A percentile compares a stretch with the other conserved stretches of the same genome.
Evolutionary conservation across 2,113 vertebrate genomes (phyloP).

Genomic region (Sebastes fasciatus): DNA sequence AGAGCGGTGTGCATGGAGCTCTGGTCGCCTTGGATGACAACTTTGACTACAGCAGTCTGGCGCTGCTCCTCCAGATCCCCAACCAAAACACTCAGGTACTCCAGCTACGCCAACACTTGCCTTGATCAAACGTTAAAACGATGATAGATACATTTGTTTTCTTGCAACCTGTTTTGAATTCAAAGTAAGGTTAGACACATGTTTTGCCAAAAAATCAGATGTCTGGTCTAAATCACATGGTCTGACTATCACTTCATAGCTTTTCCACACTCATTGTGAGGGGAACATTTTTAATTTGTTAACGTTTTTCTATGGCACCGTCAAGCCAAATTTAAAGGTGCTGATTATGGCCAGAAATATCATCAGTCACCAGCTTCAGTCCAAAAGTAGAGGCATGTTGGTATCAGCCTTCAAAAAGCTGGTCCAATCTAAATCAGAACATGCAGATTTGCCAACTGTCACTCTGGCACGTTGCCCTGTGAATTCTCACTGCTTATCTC

Average conservation of each 20-base stretch:
- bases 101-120: background rate
- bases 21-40: slow-evolving; percentile 97
- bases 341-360: slow-evolving; percentile 23
- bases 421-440: slow-evolving; percentile 55
- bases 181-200: background rate
- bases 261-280: background rate
- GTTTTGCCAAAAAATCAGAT: background rate
- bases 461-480: slow-evolving; percentile 58
- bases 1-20: slow-evolving; percentile 97
- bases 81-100: slow-evolving; percentile 92
- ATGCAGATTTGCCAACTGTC: slow-evolving; percentile 71
- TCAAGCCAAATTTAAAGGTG: slow-evolving; percentile 10
- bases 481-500: slow-evolving; percentile 48
- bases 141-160: too few relatives aligned
- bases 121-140: background rate
- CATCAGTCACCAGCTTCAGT: slow-evolving; percentile 17
- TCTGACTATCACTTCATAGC: background rate
- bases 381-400: slow-evolving; percentile 42
- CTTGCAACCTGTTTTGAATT: background rate
- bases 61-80: slow-evolving; percentile 97
- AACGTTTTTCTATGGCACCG: background rate
- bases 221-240: background rate
- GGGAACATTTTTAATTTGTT: background rate
- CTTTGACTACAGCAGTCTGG: slow-evolving; percentile 98
- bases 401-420: slow-evolving; percentile 48